Evolutionary conservation across 2,113 vertebrate species (phyloP).

Genomic region (Sceloporus undulatus): DNA sequence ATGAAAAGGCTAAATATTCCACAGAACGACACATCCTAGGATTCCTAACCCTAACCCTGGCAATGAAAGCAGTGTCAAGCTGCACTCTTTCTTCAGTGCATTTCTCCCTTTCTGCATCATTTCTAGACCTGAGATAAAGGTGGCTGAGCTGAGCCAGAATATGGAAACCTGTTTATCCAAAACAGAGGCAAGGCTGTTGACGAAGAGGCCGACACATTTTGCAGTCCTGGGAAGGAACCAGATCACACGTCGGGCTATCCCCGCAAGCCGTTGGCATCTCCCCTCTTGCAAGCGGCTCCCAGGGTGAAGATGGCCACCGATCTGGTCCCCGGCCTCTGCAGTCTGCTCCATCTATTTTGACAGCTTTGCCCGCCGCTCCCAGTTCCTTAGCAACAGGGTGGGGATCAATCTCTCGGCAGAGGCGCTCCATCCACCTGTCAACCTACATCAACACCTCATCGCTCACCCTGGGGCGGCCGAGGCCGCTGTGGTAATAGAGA

Average conservation of each 20-base stretch:
- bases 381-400: slow-evolving; percentile 17
- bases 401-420: slow-evolving; percentile 29
- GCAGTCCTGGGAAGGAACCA: too few species aligned
- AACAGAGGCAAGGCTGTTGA: background rate
- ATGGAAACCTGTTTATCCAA: background rate
- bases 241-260: background rate
- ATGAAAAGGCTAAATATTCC: too few species aligned
- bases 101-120: too few species aligned
- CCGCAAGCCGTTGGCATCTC: too few species aligned
- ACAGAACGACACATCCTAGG: too few species aligned
- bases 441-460: slow-evolving; percentile 33
- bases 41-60: too few species aligned
- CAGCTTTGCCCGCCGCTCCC: background rate
- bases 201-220: background rate
- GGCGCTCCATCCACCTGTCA: slow-evolving; percentile 38
- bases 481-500: background rate
- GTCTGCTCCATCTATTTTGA: background rate
- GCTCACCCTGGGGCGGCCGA: slow-evolving; percentile 16
- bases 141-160: background rate
- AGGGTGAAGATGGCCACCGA: background rate
- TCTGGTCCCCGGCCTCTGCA: background rate
- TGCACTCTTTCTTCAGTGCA: too few species aligned
- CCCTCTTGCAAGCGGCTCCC: too few species aligned
- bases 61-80: too few species aligned
- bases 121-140: background rate